Conservation (phyloP, 2,797 vertebrate species). For the Choloepus didactylus region DNA sequence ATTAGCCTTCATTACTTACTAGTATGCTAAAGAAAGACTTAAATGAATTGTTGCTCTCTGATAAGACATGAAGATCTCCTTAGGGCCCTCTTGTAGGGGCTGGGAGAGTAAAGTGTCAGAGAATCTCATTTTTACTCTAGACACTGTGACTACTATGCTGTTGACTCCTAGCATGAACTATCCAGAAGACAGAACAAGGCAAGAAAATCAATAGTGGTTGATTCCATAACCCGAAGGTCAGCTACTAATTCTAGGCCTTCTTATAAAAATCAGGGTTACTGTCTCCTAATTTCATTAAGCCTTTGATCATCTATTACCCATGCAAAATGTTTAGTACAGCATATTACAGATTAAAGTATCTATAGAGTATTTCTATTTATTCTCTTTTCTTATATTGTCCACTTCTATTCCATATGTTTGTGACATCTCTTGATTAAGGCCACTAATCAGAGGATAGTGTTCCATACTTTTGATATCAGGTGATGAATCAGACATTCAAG, state of each 20-base stretch:
- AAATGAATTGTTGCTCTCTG: background rate
- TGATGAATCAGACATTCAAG: background rate
- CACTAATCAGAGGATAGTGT: background rate
- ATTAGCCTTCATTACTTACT: background rate
- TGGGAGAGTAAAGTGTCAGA: background rate
- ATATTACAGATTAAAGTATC: constrained; percentile 3
- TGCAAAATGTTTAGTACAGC: background rate
- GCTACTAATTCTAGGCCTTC: background rate
- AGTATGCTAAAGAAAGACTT: constrained; percentile 24
- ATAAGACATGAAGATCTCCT: background rate
- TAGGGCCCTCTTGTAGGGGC: background rate
- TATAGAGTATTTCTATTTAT: background rate
- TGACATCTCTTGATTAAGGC: background rate
- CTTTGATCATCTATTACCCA: constrained; percentile 14
- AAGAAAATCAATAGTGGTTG: background rate
- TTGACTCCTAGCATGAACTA: background rate
- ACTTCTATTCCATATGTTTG: background rate
- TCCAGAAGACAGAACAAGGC: background rate
- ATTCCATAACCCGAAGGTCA: background rate
- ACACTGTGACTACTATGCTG: background rate
- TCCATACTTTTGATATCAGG: constrained; percentile 37
- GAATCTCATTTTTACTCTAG: background rate
- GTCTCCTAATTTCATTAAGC: background rate
- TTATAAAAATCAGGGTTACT: constrained; percentile 1
- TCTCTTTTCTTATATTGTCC: background rate